A percentile compares a stretch with the other conserved stretches of the same genome.
phyloP scores from a whole-genome alignment of 2,797 vertebrate species.

The Microctenopoma stevenorrisi region DNA sequence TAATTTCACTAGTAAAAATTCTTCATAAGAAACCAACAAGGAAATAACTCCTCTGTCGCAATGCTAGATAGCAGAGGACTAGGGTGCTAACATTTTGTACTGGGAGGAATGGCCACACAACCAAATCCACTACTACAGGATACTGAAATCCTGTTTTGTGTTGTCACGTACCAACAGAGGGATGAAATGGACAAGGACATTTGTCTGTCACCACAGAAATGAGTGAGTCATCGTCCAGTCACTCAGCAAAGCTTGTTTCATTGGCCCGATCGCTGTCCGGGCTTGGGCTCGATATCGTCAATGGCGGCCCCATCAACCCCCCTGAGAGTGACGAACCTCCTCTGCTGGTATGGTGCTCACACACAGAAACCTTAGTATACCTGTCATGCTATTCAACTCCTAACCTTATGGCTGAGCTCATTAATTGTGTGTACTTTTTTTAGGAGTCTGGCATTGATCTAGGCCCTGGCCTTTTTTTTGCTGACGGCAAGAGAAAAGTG shows the following conservation, averaged over 20 bases:
- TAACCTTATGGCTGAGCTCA: background rate
- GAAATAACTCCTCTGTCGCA: background rate
- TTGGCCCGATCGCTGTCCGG: constrained; percentile 79
- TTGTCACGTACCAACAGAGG: constrained; percentile 74
- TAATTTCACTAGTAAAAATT: background rate
- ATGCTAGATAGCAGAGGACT: background rate
- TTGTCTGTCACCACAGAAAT: constrained; percentile 72
- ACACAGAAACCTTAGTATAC: background rate
- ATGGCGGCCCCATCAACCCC: constrained; percentile 65
- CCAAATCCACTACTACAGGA: background rate
- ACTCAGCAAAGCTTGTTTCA: constrained; percentile 83
- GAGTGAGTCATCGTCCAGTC: constrained; percentile 72
- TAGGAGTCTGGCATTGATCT: constrained; percentile 79
- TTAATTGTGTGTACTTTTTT: constrained; percentile 29
- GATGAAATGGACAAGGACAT: constrained; percentile 82
- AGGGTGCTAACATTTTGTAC: background rate
- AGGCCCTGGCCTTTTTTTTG: constrained; percentile 86
- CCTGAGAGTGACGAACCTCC: constrained; percentile 51
- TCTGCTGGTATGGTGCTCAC: constrained; percentile 56
- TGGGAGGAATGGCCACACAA: background rate
- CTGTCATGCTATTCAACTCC: background rate
- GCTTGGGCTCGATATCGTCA: constrained; percentile 66
- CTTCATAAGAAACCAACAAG: background rate
- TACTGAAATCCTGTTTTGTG: constrained; percentile 10
- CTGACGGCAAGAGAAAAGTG: constrained; percentile 91